Evolutionary conservation across 2,113 vertebrate genomes (phyloP), one percentile per base, ranked within the genome.

Genomic region (Heterocephalus glaber): DNA sequence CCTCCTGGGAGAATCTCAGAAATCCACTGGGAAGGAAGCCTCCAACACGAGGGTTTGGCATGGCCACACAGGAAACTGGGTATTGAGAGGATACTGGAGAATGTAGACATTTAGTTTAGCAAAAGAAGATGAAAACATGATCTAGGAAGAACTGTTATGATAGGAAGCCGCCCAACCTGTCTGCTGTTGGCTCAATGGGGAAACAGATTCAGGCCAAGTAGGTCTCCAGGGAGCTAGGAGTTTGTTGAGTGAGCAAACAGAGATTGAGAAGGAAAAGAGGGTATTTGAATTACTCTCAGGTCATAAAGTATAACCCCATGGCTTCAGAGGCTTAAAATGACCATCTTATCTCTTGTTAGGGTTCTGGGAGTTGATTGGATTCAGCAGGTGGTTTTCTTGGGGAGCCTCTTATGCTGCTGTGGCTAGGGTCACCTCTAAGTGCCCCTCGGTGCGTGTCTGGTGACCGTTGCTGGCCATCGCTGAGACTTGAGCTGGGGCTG

Each of bases 231-330:
- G 52, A 92, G 41, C 89, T 12, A 56, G 65, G 49, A n/a, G 44
- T 95, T 68, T 95, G 93, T 6, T 77, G 90, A 38, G 26, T 60
- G 65, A 60, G 60, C 89, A 63, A 86, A 90, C 5, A 8, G 70
- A 68, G 49, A 58, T 17, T 20, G 68, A 77, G 84, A 76, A 74
- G 41, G 41, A 63, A 35, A 94, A 24, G 54, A 35, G 30, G 9
- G 30, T 85, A 13, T 74, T 83, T 87, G 35, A 85, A 16, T 77
- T 82, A 85, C 26, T 85, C 35, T 92, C 76, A 44, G 11, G 33
- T 19, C 24, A 44, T 66, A 84, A 66, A 41, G 1, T 35, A 49
- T 47, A 89, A 56, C 6, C 13, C 56, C 28, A 9, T 76, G 87
- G 76, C 10, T 86, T 83, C 54, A 68, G 49, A 63, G 26, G 8